Base-by-base conservation (phyloP, 2,113 vertebrate species). In the Mus pahari region DNA sequence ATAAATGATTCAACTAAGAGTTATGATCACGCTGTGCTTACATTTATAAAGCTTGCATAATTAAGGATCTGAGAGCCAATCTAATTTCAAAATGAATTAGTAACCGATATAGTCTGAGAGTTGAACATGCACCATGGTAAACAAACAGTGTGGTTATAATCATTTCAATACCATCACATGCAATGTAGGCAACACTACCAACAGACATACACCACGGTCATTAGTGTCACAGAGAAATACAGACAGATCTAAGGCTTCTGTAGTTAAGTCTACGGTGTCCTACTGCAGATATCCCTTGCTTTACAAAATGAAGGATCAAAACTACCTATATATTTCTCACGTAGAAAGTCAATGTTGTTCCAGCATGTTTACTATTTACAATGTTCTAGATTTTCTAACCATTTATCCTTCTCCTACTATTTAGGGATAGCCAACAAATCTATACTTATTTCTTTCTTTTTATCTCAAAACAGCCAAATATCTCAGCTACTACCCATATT, bases 261-360 rank as follows among this genome's bases (percentile, higher is more conserved):
- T 95, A 93, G 94, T 92, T 95, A 92, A 62, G 17, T 91, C 82
- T 95, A 95, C 48, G 36, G 50, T 94, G 91, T 93, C 95, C 96
- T 90, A 93, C 91, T 94, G 97, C 96, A 96, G 96, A 95, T 97
- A 97, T 97, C 97, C 97, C 96, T 98, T 98, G 97, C 68, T 97
- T 96, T 96, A 94, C 83, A 64, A 95, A 91, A 89, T 1, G 77
- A 24, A 77, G 66, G 26, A 68, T 89, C 28, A 92, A 91, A 91
- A 86, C 39, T 45, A 82, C 64, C 55, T 74, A 3, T 90, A 62
- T 16, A 91, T 64, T 92, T 94, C 91, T 20, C 24, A 93, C 33
- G 73, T 91, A 87, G 28, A 94, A 86, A 33, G 70, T 97, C 83
- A 89, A 78, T 36, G 9, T 68, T 94, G 82, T 73, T 84, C 22